Evolutionary conservation across 2,888 invertebrate genomes (phyloP).

Genomic region (Plebejus anna): DNA sequence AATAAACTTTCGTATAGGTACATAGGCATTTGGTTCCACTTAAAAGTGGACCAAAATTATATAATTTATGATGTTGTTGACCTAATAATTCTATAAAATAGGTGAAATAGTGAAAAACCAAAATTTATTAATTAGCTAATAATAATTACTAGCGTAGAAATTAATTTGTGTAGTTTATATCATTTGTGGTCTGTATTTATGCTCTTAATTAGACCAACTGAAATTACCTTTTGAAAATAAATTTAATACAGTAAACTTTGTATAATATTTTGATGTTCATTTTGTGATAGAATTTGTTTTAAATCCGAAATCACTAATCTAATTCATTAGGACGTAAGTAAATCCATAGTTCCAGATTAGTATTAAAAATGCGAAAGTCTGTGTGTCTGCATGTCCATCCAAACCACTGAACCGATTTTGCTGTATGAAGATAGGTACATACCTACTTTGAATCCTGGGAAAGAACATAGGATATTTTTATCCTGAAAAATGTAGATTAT

Average conservation of each 20-base stretch:
- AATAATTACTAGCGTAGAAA: constrained; percentile 21
- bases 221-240: background rate
- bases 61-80: background rate
- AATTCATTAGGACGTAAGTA: too few relatives aligned
- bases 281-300: too few relatives aligned
- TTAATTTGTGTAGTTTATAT: constrained; percentile 2
- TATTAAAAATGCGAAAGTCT: too few relatives aligned
- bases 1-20: background rate
- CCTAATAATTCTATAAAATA: background rate
- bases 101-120: constrained; percentile 6
- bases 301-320: too few relatives aligned
- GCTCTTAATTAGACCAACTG: constrained; percentile 16
- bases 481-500: too few relatives aligned
- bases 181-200: background rate
- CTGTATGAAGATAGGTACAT: too few relatives aligned
- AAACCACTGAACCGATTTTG: too few relatives aligned
- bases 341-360: too few relatives aligned
- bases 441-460: too few relatives aligned
- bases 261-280: background rate
- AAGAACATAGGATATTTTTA: too few relatives aligned
- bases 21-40: background rate
- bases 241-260: background rate
- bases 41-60: background rate
- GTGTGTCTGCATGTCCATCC: too few relatives aligned
- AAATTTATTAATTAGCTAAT: constrained; percentile 19